Evolutionary conservation across 2,888 invertebrate genomes (phyloP), one percentile per base, ranked within the genome.

Genomic region (Eupithecia inturbata): DNA sequence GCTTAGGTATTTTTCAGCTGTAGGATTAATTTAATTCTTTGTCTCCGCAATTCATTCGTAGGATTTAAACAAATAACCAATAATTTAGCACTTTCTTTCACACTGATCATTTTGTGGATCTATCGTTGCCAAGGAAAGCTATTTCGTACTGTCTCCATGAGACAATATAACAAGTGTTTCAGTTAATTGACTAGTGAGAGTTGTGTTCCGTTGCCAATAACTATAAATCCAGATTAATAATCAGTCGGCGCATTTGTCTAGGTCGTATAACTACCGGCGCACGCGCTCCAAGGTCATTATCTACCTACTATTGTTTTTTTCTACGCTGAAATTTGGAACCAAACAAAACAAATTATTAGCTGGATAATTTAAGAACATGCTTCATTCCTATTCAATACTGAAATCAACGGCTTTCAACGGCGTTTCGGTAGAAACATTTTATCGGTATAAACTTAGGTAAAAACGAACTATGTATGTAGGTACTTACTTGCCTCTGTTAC

Each of bases 201-300:
- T 86, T 88, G 82, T 84, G 83, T 83, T 83, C 84, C 81, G 85
- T 85, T 90, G 91, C 90, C 90, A 92, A 92, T 92, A 85, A 84
- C 87, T 87, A 89, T 91, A 91, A 90, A 91, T 90, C 86, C 83
- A 83, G 86, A 89, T 89, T 90, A 90, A 90, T 91, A 90, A 91
- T 88, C 87, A 85, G 86, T 82, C 83, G 84, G 77, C 80, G 80
- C 81, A 83, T 83, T 86, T 83, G 84, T 86, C 81, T 83, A 83
- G 80, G 78, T 77, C 82, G 81, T 79, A 77, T 81, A 82, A 80
- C 82, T 64, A 66, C 53, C 72, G 69, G 80, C 76, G 79, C 80
- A 74, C 83, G 81, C 78, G 77, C 78, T 79, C 76, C 88, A 88
- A 89, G 89, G 89, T 83, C 80, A 78, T n/a, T n/a, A n/a, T n/a